Evolutionary conservation across 2,797 vertebrate species (phyloP).

Genomic region (Craterocephalus amniculus): DNA sequence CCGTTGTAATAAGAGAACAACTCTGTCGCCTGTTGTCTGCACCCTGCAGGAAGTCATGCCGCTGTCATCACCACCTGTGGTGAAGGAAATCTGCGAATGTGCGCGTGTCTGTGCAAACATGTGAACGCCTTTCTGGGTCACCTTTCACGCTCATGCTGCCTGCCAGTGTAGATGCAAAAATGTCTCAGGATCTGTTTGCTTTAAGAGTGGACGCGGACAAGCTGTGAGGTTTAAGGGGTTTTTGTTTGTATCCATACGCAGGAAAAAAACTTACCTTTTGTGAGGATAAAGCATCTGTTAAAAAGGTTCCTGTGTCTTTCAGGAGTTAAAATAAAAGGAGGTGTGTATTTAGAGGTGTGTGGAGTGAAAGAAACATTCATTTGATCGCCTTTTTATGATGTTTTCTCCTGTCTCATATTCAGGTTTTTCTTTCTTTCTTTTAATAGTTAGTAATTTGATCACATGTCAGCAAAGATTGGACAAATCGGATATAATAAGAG

Average conservation of each 20-base stretch:
- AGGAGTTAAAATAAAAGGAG: not conserved
- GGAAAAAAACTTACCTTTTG: too few relatives aligned
- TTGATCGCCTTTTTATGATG: not conserved
- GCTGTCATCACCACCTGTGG: slow-evolving; percentile 65
- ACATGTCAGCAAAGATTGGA: not conserved
- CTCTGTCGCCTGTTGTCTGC: slow-evolving; percentile 21
- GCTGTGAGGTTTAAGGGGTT: too few relatives aligned
- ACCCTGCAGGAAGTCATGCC: slow-evolving; percentile 48
- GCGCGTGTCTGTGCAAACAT: slow-evolving; percentile 27
- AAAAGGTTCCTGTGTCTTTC: not conserved
- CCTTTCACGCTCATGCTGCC: slow-evolving; percentile 30
- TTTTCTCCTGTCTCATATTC: not conserved
- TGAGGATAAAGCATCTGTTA: too few relatives aligned
- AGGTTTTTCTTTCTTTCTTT: not conserved
- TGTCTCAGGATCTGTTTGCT: slow-evolving; percentile 20
- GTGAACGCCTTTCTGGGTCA: slow-evolving; percentile 45
- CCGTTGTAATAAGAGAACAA: slow-evolving; percentile 10
- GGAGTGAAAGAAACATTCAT: not conserved
- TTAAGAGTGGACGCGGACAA: not conserved
- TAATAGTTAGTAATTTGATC: not conserved
- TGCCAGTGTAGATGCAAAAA: slow-evolving; percentile 49
- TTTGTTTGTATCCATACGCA: too few relatives aligned
- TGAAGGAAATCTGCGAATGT: slow-evolving; percentile 47
- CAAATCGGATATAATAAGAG: not conserved
- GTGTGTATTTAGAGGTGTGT: not conserved